Conservation (phyloP, 2,797 vertebrate species). For the Periparus ater region DNA sequence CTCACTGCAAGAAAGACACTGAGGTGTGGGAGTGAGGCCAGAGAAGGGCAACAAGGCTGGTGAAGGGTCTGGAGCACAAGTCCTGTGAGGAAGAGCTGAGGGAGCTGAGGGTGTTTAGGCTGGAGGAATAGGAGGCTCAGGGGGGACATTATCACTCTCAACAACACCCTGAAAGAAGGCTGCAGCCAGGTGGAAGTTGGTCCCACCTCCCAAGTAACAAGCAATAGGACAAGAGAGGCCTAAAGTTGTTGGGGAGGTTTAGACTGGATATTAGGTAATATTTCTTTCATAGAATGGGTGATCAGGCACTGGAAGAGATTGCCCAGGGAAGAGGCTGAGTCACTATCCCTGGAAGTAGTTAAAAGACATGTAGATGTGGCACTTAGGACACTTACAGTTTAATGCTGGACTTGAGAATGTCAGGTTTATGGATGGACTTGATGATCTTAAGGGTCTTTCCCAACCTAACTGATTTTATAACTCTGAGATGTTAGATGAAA, state of each 20-base stretch:
- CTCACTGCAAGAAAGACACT: accelerated
- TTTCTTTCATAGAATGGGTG: neutral
- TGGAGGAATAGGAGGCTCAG: neutral
- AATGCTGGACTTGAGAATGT: neutral
- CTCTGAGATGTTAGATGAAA: neutral
- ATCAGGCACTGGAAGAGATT: neutral
- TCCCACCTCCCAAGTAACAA: neutral
- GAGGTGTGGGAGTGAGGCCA: accelerated
- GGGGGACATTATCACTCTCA: neutral
- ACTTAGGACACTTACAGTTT: neutral
- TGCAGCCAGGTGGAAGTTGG: accelerated
- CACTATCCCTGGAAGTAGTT: neutral
- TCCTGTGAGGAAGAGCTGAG: neutral
- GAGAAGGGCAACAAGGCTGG: neutral
- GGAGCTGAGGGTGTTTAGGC: accelerated
- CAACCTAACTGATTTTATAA: neutral
- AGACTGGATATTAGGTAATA: neutral
- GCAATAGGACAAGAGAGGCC: neutral
- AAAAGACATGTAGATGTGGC: neutral
- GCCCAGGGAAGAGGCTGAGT: neutral
- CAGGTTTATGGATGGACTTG: neutral
- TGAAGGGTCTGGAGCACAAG: neutral
- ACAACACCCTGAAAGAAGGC: neutral
- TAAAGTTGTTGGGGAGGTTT: neutral
- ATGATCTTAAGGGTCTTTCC: neutral